A percentile compares a stretch with the other conserved stretches of the same genome.
These are phyloP conservation scores for Epizoanthus fatuus DNA, from an alignment of 92 coral and sea anemone species.

Conservation along the genomic window DNA sequence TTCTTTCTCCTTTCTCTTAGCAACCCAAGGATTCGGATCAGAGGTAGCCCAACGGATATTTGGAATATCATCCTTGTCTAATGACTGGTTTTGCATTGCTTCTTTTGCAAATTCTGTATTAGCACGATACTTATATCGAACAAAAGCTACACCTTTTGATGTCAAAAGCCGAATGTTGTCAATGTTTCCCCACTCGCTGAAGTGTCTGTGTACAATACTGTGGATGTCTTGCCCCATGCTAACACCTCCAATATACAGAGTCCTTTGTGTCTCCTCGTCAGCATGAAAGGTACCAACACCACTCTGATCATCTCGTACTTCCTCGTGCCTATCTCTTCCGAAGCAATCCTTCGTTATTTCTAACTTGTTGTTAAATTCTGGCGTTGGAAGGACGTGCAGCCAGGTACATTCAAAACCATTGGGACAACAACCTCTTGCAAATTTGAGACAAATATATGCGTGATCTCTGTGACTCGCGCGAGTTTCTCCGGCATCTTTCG, in stretches of 20 bases:
- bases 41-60: slow-evolving; percentile 90
- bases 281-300: slow-evolving; percentile 87
- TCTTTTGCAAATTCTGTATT: slow-evolving; percentile 91
- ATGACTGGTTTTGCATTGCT: slow-evolving; percentile 88
- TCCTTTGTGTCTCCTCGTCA: slow-evolving; percentile 78
- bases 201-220: slow-evolving; percentile 73
- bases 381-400: slow-evolving; percentile 77
- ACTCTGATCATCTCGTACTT: slow-evolving; percentile 91
- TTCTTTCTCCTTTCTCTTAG: slow-evolving; percentile 57
- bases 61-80: slow-evolving; percentile 74
- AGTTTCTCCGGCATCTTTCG: slow-evolving; percentile 82
- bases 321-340: slow-evolving; percentile 85
- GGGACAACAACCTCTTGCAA: slow-evolving; percentile 93
- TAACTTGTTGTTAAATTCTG: slow-evolving; percentile 52
- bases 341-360: slow-evolving; percentile 83
- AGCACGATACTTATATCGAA: slow-evolving; percentile 79
- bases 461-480: slow-evolving; percentile 71
- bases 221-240: slow-evolving; percentile 63
- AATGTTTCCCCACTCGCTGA: slow-evolving; percentile 86
- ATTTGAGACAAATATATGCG: slow-evolving; percentile 78
- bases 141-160: slow-evolving; percentile 84
- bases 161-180: slow-evolving; percentile 80
- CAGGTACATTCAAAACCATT: slow-evolving; percentile 86
- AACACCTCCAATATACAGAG: slow-evolving; percentile 86
- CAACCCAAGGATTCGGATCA: slow-evolving; percentile 89